Conservation (phyloP, 2,797 vertebrate species). For the Rallus crepitans region DNA sequence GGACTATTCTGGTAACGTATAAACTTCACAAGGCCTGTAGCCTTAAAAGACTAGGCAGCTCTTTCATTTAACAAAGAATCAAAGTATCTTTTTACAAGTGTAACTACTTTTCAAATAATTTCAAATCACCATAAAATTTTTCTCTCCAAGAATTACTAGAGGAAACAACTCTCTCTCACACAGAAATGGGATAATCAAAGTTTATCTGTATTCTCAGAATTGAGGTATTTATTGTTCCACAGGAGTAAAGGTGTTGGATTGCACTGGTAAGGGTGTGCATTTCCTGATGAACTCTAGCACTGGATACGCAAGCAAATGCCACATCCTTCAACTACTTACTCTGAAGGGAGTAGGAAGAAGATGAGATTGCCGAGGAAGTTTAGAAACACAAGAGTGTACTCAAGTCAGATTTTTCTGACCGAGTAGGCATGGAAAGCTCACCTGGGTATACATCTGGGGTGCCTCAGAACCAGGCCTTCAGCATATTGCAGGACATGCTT, state of each 20-base stretch:
- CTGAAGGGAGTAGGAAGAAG: neutral
- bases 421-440: neutral
- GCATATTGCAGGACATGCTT: neutral
- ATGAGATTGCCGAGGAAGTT: neutral
- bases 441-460: neutral
- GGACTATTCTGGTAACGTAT: neutral
- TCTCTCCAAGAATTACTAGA: neutral
- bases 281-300: neutral
- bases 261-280: neutral
- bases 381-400: neutral
- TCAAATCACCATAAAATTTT: slow-evolving; percentile 39
- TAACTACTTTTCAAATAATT: neutral
- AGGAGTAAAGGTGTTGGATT: slow-evolving; percentile 27
- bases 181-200: slow-evolving; percentile 36
- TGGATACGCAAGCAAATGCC: neutral
- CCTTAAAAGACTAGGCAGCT: slow-evolving; percentile 33
- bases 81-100: slow-evolving; percentile 22
- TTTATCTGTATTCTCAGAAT: slow-evolving; percentile 12
- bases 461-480: neutral
- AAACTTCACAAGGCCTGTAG: neutral
- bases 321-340: neutral
- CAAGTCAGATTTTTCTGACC: neutral
- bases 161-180: slow-evolving; percentile 23
- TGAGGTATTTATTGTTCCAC: slow-evolving; percentile 53
- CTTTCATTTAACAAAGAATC: slow-evolving; percentile 56